Conservation (phyloP, 1,140 invertebrate genomes). For the Ericerus pela region DNA sequence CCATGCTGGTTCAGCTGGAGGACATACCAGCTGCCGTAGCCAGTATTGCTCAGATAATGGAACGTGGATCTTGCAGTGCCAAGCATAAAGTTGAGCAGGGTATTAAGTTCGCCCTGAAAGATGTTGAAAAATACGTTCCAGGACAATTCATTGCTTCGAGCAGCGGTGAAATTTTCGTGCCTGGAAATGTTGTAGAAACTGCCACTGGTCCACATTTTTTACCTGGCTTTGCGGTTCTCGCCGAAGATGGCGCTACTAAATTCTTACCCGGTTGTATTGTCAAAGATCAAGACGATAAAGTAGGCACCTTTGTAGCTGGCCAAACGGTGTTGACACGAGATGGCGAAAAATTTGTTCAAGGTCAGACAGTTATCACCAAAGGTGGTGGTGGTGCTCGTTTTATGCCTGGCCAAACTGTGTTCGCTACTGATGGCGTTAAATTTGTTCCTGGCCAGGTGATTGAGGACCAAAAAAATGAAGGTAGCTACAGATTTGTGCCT, state of each 20-base stretch:
- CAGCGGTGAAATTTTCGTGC: slow-evolving; percentile 36
- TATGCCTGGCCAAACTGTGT: slow-evolving; percentile 45
- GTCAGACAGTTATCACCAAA: slow-evolving; percentile 48
- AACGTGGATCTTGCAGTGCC: no score
- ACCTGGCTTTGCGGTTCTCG: slow-evolving; percentile 35
- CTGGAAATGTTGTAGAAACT: slow-evolving; percentile 39
- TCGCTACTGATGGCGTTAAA: slow-evolving; percentile 45
- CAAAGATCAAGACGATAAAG: slow-evolving; percentile 25
- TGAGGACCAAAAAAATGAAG: neutral
- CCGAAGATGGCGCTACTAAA: slow-evolving; percentile 22
- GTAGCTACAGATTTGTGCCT: slow-evolving; percentile 44
- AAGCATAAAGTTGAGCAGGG: neutral
- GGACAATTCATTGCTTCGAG: slow-evolving; percentile 26
- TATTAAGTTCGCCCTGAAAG: slow-evolving; percentile 44
- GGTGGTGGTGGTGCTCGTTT: slow-evolving; percentile 45
- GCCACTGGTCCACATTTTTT: slow-evolving; percentile 46
- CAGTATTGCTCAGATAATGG: no score
- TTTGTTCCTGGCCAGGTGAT: slow-evolving; percentile 47
- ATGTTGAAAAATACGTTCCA: slow-evolving; percentile 35
- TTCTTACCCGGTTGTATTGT: slow-evolving; percentile 27
- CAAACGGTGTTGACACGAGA: slow-evolving; percentile 50
- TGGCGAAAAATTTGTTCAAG: slow-evolving; percentile 52
- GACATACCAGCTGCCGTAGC: no score
- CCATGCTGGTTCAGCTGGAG: no score
- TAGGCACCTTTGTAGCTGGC: slow-evolving; percentile 41